A percentile compares a stretch with the other conserved stretches of the same genome.
These are phyloP conservation scores for Homarus americanus DNA, from an alignment of 1,140 invertebrate genomes.

Conservation along the genomic window DNA sequence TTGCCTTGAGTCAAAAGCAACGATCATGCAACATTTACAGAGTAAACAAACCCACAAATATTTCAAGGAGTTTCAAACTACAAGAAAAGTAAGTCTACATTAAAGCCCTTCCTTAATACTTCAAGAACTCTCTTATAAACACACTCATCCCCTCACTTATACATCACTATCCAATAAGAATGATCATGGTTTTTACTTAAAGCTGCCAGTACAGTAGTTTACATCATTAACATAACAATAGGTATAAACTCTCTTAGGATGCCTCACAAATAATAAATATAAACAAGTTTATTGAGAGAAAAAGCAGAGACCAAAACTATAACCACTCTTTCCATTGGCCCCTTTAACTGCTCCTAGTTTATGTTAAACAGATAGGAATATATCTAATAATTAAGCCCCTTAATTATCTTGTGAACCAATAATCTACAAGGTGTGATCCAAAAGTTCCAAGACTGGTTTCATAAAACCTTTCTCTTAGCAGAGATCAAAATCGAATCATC, in stretches of 20 bases:
- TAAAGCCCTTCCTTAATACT: constrained; percentile 15
- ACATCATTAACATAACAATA: not conserved
- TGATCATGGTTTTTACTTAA: not conserved
- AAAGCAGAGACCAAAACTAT: not conserved
- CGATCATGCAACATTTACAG: not conserved
- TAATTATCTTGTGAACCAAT: too few relatives aligned
- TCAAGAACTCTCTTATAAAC: not conserved
- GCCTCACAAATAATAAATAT: not conserved
- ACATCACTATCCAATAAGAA: not conserved
- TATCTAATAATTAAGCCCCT: too few relatives aligned
- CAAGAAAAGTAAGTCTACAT: not conserved
- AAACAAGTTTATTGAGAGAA: not conserved
- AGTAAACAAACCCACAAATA: not conserved
- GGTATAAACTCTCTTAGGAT: not conserved
- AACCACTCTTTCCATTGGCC: too few relatives aligned
- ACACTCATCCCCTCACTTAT: not conserved
- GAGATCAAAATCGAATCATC: too few relatives aligned
- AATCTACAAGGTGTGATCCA: too few relatives aligned
- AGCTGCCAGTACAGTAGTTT: not conserved
- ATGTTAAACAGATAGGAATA: too few relatives aligned
- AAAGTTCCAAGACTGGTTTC: too few relatives aligned
- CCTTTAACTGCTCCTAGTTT: too few relatives aligned
- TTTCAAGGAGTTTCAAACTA: not conserved
- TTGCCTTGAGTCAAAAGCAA: not conserved
- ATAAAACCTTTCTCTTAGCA: too few relatives aligned